phyloP scores from a whole-genome alignment of 2,113 vertebrate species.

The Equus quagga region DNA sequence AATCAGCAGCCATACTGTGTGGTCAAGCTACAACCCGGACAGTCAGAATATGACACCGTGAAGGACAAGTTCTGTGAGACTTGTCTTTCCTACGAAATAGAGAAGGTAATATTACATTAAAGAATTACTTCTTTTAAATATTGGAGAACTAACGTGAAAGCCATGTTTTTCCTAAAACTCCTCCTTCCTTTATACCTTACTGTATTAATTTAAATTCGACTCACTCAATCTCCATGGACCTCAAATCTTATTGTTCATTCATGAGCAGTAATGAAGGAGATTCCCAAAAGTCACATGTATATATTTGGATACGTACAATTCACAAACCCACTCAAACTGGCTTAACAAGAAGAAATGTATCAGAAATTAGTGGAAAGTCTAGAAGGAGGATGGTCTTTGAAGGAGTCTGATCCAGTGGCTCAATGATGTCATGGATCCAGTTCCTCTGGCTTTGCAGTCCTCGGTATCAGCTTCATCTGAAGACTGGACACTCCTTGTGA shows the following conservation, averaged over 20 bases:
- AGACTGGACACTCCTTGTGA: background rate
- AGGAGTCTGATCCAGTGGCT: background rate
- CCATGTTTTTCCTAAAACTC: background rate
- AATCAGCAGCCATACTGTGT: background rate
- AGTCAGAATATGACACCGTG: background rate
- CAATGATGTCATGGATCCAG: background rate
- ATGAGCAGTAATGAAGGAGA: background rate
- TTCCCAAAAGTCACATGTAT: background rate
- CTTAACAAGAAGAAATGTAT: background rate
- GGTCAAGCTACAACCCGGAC: background rate
- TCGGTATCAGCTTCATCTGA: background rate
- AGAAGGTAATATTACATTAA: constrained; percentile 8
- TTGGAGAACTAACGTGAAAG: background rate
- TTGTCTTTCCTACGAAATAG: background rate
- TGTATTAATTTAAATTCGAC: background rate
- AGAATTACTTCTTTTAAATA: background rate
- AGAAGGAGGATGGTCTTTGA: background rate
- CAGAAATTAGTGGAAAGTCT: background rate
- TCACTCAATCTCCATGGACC: background rate
- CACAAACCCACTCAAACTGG: background rate
- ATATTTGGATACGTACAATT: background rate
- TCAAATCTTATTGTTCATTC: background rate
- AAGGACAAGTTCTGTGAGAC: background rate
- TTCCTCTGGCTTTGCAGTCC: background rate
- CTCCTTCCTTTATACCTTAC: background rate